phyloP scores from a whole-genome alignment of 2,888 invertebrate genomes.

The Epistrophella euchroma region DNA sequence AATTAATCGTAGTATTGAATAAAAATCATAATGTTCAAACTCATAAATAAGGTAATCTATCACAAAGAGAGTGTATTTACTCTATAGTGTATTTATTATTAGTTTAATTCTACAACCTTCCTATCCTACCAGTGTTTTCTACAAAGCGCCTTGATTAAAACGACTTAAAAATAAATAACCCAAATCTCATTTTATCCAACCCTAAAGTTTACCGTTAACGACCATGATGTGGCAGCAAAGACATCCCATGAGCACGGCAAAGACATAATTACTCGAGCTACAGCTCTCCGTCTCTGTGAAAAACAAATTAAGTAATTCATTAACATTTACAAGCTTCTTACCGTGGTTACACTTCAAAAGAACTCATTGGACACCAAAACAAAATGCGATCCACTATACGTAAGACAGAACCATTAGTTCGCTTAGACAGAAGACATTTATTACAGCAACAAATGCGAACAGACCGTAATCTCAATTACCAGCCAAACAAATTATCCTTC shows the following conservation, averaged over 20 bases:
- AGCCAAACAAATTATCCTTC: slow-evolving; percentile 79
- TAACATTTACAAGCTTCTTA: slow-evolving; percentile 74
- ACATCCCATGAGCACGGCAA: too few species aligned
- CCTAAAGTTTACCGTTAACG: slow-evolving; percentile 7
- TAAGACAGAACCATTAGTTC: slow-evolving; percentile 53
- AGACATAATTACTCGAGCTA: slow-evolving; percentile 47
- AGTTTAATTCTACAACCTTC: too few species aligned
- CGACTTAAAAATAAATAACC: slow-evolving; percentile 21
- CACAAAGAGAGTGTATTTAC: too few species aligned
- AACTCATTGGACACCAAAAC: slow-evolving; percentile 53
- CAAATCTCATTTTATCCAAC: slow-evolving; percentile 4
- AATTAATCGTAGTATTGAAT: too few species aligned
- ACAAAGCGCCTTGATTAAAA: slow-evolving; percentile 8
- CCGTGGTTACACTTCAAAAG: slow-evolving; percentile 64
- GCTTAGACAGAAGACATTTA: slow-evolving; percentile 73
- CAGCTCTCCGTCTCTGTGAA: slow-evolving; percentile 16
- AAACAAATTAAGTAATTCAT: slow-evolving; percentile 75
- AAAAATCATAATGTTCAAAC: too few species aligned
- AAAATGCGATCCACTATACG: slow-evolving; percentile 21
- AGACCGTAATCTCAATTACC: slow-evolving; percentile 78
- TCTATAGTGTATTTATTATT: too few species aligned
- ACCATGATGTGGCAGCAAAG: slow-evolving; percentile 31
- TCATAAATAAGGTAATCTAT: too few species aligned
- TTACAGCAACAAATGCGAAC: slow-evolving; percentile 56
- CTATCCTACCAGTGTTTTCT: neutral